These are phyloP conservation scores for Cricetomys ansorgei DNA, from an alignment of 2,113 vertebrate species.

Conservation along the genomic window DNA sequence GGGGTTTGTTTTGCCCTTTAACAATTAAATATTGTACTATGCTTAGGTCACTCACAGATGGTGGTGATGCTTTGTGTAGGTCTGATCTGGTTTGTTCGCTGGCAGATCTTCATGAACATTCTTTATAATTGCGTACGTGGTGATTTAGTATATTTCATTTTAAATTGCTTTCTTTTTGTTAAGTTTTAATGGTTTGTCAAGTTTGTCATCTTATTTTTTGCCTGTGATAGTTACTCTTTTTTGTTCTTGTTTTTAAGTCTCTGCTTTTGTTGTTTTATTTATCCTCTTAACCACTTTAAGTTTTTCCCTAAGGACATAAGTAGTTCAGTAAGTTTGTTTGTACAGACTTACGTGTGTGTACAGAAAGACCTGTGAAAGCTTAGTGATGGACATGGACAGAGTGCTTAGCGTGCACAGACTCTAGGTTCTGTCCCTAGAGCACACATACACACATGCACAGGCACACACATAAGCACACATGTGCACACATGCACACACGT, in stretches of 20 bases:
- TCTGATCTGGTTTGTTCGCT: slow-evolving; percentile 8
- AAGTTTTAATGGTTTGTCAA: slow-evolving; percentile 58
- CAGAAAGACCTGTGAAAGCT: not conserved
- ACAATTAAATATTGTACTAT: slow-evolving; percentile 34
- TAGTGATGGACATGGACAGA: not conserved
- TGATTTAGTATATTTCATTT: slow-evolving; percentile 58
- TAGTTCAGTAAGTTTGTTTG: not conserved
- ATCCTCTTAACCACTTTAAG: not conserved
- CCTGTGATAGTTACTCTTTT: slow-evolving; percentile 12
- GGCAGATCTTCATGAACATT: slow-evolving; percentile 43
- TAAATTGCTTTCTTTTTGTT: slow-evolving; percentile 60
- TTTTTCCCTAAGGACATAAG: not conserved
- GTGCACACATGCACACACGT: not conserved
- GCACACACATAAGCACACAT: not conserved
- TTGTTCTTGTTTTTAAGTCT: not conserved
- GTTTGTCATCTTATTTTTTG: slow-evolving; percentile 40
- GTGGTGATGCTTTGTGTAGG: not conserved
- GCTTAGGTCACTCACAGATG: slow-evolving; percentile 27
- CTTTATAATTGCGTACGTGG: slow-evolving; percentile 42
- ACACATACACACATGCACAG: not conserved
- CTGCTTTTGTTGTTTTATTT: slow-evolving; percentile 4
- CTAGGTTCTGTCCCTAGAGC: not conserved
- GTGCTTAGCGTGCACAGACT: not conserved
- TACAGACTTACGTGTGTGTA: not conserved
- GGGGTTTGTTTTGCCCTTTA: slow-evolving; percentile 32